phyloP scores from a whole-genome alignment of 2,797 vertebrate species.

The Chaunax sp. region DNA sequence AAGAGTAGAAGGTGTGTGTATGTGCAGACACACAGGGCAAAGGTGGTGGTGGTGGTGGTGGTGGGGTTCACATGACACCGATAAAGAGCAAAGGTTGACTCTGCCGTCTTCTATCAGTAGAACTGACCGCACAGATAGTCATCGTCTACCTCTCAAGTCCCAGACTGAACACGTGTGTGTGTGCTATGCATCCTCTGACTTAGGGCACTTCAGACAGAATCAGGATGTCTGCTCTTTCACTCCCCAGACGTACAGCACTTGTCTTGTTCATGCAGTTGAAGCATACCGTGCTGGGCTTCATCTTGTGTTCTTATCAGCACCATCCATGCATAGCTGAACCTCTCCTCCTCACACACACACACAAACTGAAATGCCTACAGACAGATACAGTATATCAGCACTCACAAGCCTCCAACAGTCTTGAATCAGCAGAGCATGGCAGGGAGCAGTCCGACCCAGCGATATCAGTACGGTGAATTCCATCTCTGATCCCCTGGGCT shows the following conservation, averaged over 20 bases:
- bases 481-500: slow-evolving; percentile 37
- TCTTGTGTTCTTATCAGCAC: slow-evolving; percentile 54
- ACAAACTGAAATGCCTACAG: slow-evolving; percentile 17
- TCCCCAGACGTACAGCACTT: slow-evolving; percentile 21
- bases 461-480: slow-evolving; percentile 37
- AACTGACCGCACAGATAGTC: slow-evolving; percentile 55
- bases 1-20: slow-evolving; percentile 9
- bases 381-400: slow-evolving; percentile 26
- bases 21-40: neutral
- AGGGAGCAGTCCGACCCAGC: slow-evolving; percentile 30
- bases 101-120: slow-evolving; percentile 35
- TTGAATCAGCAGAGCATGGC: slow-evolving; percentile 38
- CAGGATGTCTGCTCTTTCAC: slow-evolving; percentile 18
- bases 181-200: slow-evolving; percentile 27
- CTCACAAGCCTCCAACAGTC: slow-evolving; percentile 47
- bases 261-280: slow-evolving; percentile 21
- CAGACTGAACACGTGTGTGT: neutral
- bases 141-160: slow-evolving; percentile 38
- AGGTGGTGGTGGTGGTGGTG: slow-evolving; percentile 1
- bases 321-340: slow-evolving; percentile 55
- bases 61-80: slow-evolving; percentile 26
- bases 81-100: slow-evolving; percentile 45
- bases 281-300: slow-evolving; percentile 23
- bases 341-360: slow-evolving; percentile 3
- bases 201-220: slow-evolving; percentile 26